Percentiles rank a stretch among this genome's conserved stretches.
Conservation (phyloP, 2,113 vertebrate genomes). For the Aegypius monachus region DNA sequence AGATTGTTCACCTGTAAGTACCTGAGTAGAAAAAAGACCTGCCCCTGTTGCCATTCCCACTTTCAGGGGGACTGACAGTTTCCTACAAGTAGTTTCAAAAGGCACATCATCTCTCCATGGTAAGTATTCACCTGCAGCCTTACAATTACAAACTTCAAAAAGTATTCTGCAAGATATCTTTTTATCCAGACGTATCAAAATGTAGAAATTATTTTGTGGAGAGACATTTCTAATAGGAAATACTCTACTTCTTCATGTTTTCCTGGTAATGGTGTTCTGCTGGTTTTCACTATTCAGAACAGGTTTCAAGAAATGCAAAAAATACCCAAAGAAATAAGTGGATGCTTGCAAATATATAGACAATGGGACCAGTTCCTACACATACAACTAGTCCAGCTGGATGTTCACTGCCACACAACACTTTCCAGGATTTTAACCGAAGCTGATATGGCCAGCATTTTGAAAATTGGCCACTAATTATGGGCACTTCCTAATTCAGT, state of each 20-base stretch:
- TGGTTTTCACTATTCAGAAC: slow-evolving; percentile 46
- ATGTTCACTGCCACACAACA: neutral
- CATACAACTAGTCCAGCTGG: slow-evolving; percentile 15
- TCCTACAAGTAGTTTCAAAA: slow-evolving; percentile 47
- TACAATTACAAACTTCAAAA: slow-evolving; percentile 15
- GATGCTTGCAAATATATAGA: neutral
- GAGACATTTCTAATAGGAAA: slow-evolving; percentile 23
- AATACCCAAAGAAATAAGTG: neutral
- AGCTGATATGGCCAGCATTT: neutral
- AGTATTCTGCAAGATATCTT: slow-evolving; percentile 22
- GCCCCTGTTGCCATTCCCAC: slow-evolving; percentile 23
- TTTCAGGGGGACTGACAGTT: neutral
- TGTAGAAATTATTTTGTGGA: slow-evolving; percentile 2
- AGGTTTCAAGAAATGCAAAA: slow-evolving; percentile 23
- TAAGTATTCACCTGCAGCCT: neutral
- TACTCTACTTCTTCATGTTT: neutral
- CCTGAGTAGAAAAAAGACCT: slow-evolving; percentile 62
- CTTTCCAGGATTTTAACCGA: neutral
- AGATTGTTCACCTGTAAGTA: slow-evolving; percentile 50
- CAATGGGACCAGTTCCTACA: neutral
- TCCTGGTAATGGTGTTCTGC: neutral
- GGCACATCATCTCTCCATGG: slow-evolving; percentile 55
- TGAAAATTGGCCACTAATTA: neutral
- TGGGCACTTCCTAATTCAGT: neutral
- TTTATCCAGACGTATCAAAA: neutral